These are phyloP conservation scores for Bathybates hornii DNA, from an alignment of 2,113 vertebrate genomes.

Conservation along the genomic window DNA sequence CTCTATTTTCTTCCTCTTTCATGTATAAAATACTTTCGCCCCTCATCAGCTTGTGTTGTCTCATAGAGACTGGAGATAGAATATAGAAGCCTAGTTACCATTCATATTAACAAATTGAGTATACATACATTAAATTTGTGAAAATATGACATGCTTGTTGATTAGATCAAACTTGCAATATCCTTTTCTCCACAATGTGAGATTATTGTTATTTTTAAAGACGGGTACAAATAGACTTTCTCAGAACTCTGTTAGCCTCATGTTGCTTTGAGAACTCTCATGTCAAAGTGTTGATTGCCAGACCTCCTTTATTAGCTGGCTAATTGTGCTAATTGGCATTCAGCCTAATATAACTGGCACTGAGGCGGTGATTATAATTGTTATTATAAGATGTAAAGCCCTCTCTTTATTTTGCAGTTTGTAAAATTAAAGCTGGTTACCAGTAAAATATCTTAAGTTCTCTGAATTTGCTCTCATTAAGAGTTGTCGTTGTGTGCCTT, in stretches of 20 bases:
- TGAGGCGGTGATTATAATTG: constrained; percentile 1
- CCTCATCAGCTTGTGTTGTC: background rate
- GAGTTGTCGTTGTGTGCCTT: background rate
- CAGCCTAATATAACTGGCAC: background rate
- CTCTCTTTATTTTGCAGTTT: background rate
- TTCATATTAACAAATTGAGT: background rate
- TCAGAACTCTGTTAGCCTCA: background rate
- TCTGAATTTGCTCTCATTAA: background rate
- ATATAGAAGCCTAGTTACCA: background rate
- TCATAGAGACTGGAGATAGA: background rate
- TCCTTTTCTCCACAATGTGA: background rate
- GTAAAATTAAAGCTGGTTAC: background rate
- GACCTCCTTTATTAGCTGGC: background rate
- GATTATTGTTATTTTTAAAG: background rate
- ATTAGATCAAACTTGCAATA: background rate
- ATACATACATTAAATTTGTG: background rate
- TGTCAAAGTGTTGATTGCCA: constrained; percentile 11
- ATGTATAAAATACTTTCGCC: background rate
- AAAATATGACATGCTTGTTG: background rate
- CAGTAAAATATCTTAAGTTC: background rate
- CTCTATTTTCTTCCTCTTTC: background rate
- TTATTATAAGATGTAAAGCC: background rate
- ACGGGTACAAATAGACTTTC: background rate
- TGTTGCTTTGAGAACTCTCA: background rate
- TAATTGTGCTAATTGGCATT: constrained; percentile 22